These are phyloP conservation scores for Callimorpha dominula DNA, from an alignment of 2,888 invertebrate species.

Conservation along the genomic window DNA sequence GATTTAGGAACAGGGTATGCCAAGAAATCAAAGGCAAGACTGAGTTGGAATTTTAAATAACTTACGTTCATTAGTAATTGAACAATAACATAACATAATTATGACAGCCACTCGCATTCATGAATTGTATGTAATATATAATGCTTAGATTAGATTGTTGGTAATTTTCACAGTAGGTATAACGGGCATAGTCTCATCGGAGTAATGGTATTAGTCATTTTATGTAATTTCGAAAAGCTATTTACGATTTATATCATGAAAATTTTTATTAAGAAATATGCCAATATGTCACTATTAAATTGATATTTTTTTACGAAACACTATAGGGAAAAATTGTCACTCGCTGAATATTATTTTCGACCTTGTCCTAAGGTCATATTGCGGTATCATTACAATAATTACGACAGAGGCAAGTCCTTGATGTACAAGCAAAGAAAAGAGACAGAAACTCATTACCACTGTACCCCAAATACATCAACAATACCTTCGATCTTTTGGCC, in stretches of 20 bases:
- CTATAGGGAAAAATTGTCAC: background rate
- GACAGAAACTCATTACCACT: background rate
- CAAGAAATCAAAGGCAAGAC: conserved; percentile 21
- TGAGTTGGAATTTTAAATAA: conserved; percentile 13
- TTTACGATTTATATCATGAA: background rate
- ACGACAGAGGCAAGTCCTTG: background rate
- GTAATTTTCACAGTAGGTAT: conserved; percentile 30
- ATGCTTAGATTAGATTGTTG: conserved; percentile 46
- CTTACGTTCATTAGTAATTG: background rate
- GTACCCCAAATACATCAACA: background rate
- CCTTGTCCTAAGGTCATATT: no score
- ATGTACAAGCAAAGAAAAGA: background rate
- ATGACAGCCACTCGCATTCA: conserved; percentile 10
- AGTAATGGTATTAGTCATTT: conserved; percentile 11
- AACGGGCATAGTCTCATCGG: conserved; percentile 30
- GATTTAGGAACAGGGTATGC: background rate
- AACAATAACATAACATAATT: background rate
- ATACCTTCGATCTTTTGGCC: background rate
- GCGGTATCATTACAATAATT: no score
- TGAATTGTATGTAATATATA: conserved; percentile 18
- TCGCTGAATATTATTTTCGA: no score
- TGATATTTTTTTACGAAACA: background rate
- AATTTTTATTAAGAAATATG: no score
- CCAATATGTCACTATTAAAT: background rate
- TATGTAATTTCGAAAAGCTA: background rate